phyloP scores from a whole-genome alignment of 2,888 invertebrate genomes.

The Diploptera punctata region DNA sequence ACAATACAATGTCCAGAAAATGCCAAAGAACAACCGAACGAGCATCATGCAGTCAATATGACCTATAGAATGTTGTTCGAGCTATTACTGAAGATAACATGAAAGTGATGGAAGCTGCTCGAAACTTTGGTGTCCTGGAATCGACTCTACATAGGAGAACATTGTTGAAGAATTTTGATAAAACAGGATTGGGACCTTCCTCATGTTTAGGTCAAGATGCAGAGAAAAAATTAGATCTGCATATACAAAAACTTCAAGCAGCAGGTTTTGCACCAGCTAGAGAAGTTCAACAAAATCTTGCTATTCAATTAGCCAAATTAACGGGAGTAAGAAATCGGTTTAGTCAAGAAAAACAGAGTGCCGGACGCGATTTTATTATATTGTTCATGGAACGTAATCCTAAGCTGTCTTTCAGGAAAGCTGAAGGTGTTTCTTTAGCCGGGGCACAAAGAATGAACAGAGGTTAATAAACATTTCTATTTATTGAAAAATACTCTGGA shows the following conservation, averaged over 20 bases:
- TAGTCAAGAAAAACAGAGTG: background rate
- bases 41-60: background rate
- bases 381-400: background rate
- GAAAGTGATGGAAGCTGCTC: background rate
- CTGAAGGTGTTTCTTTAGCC: background rate
- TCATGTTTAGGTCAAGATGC: background rate
- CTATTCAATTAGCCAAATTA: background rate
- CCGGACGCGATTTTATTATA: background rate
- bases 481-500: background rate
- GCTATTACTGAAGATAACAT: background rate
- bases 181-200: background rate
- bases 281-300: background rate
- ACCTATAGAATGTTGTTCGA: background rate
- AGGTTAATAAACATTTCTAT: background rate
- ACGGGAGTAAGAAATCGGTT: background rate
- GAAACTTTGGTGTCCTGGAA: background rate
- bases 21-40: background rate
- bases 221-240: background rate
- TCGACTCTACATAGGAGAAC: background rate
- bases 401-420: background rate
- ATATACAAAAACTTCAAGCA: background rate
- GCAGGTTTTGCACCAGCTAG: background rate
- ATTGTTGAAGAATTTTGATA: too few relatives aligned
- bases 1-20: too few relatives aligned
- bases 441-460: background rate